Conservation (phyloP, 23 tunicate genomes). For the Phallusia fumigata region DNA sequence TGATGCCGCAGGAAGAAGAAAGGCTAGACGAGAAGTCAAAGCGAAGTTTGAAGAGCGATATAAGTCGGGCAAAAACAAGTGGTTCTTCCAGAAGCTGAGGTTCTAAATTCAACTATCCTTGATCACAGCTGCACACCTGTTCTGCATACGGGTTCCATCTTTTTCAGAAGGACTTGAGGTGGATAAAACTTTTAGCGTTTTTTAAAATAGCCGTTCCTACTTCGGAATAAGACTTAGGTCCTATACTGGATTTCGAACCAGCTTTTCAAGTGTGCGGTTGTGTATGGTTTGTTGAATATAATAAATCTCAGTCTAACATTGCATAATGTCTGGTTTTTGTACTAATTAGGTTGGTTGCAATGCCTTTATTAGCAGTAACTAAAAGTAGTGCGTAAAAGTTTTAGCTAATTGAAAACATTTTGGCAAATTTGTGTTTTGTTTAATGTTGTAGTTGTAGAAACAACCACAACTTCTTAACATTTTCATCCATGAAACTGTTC, state of each 20-base stretch:
- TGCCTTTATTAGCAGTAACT: too few species aligned
- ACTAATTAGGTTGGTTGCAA: too few species aligned
- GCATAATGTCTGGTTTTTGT: too few species aligned
- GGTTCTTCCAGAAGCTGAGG: conserved; percentile 99
- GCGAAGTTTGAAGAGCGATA: conserved; percentile 87
- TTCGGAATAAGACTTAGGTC: neutral
- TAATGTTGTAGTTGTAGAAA: too few species aligned
- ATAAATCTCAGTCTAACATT: neutral
- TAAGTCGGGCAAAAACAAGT: conserved; percentile 99
- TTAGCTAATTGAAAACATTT: too few species aligned
- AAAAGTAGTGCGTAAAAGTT: too few species aligned
- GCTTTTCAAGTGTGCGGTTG: neutral
- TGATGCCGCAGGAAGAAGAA: conserved; percentile 92
- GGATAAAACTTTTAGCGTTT: neutral
- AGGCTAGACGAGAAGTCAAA: conserved; percentile 90
- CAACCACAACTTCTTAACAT: too few species aligned
- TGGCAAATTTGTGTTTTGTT: too few species aligned
- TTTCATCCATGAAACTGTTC: too few species aligned
- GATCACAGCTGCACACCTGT: neutral
- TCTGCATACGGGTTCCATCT: neutral
- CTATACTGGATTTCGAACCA: neutral
- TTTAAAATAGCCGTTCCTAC: neutral
- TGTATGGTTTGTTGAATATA: neutral
- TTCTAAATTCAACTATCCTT: conserved; percentile 48
- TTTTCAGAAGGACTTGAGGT: neutral